Base-by-base conservation (phyloP, 2,797 vertebrate species). In the Potorous gilbertii region DNA sequence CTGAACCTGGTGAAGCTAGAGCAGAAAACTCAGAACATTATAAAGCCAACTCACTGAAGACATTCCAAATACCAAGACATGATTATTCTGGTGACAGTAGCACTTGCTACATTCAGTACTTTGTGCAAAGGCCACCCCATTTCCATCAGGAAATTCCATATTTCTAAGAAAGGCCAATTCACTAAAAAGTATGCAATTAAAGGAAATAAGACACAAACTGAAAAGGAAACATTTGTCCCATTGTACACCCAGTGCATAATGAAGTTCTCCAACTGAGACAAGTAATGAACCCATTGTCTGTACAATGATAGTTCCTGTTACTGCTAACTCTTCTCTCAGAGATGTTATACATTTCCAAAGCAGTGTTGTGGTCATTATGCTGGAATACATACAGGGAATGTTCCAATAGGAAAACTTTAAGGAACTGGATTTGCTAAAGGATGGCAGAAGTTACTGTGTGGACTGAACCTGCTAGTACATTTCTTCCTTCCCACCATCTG, bases 381-480 rank as follows among this genome's bases (percentile, higher is more conserved):
- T 97, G 97, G 90, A 96, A 96, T 50, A 97, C 96, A 97, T 96
- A 87, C 3, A 46, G 40, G 74, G 40, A 50, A 87, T 27, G 21
- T 87, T 96, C 92, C 97, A 96, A 98, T n/a, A n/a, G 92, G 96
- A 98, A 98, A 98, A 94, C 95, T 97, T 57, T 97, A 95, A 95
- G 94, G 96, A 97, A 55, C 93, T 94, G 93, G 66, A 93, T 94
- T 87, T 91, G 62, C 96, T 55, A 55, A 96, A 96, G 97, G 89
- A 90, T 98, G 96, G 95, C 97, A 98, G 97, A 95, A 91, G 95
- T 97, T 95, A 97, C 90, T 95, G 94, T 92, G 96, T 52, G 52
- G 40, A n/a, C 57, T 56, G 87, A 90, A 93, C 92, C 27, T 6
- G 95, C 89, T 27, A 93, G 55, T 92, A 74, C 11, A 52, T 96